Evolutionary conservation across 2,797 vertebrate genomes (phyloP).

Genomic region (Coluber constrictor): DNA sequence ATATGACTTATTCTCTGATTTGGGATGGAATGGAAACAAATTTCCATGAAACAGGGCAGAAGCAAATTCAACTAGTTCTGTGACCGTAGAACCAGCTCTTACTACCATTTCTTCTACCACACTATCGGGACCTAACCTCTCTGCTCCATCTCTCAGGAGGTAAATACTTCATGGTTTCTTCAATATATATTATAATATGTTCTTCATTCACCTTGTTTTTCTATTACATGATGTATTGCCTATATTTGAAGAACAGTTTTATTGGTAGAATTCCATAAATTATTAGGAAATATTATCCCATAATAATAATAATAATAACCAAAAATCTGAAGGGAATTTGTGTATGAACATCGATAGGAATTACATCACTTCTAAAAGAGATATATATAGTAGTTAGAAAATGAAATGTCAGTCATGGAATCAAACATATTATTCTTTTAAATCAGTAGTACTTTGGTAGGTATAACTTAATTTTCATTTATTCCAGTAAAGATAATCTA

Average conservation of each 20-base stretch:
- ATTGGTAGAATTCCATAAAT: background rate
- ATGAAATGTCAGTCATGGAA: background rate
- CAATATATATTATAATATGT: background rate
- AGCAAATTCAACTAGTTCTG: background rate
- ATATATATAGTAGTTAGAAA: background rate
- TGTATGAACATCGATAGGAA: background rate
- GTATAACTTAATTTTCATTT: background rate
- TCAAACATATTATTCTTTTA: background rate
- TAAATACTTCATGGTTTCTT: constrained; percentile 45
- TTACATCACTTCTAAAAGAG: background rate
- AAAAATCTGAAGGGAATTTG: background rate
- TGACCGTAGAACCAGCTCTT: background rate
- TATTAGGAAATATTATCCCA: background rate
- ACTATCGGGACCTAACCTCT: constrained; percentile 16
- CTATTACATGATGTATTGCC: background rate
- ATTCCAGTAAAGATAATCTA: background rate
- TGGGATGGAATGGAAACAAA: constrained; percentile 38
- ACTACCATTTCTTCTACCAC: constrained; percentile 21
- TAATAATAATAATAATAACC: background rate
- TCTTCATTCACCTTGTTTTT: background rate
- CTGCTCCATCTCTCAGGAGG: constrained; percentile 48
- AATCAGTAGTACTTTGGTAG: background rate
- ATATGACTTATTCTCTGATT: constrained; percentile 24
- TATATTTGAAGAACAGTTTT: background rate
- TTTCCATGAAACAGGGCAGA: constrained; percentile 35